A percentile compares a stretch with the other conserved stretches of the same genome.
These are phyloP conservation scores for Dendrolimus pini DNA, from an alignment of 2,888 invertebrate species.

Conservation along the genomic window DNA sequence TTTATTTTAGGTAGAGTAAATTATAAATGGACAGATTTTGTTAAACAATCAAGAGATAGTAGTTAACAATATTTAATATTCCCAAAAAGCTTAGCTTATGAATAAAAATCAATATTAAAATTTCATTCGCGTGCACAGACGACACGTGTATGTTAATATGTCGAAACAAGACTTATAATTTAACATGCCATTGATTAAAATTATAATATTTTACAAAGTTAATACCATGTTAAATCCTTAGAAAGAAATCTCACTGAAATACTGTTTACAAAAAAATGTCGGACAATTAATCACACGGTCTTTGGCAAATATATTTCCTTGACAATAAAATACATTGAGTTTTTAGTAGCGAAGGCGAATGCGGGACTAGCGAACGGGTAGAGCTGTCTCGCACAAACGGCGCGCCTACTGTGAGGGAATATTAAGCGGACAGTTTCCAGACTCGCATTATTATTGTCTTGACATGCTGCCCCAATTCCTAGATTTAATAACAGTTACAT, in stretches of 20 bases:
- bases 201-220: neutral
- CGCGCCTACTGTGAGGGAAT: constrained; percentile 62
- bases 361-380: constrained; percentile 51
- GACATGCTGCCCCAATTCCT: constrained; percentile 39
- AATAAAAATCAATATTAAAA: too few relatives aligned
- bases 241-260: constrained; percentile 36
- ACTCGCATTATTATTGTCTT: constrained; percentile 50
- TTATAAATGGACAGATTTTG: constrained; percentile 8
- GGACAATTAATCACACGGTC: constrained; percentile 59
- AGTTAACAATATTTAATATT: too few relatives aligned
- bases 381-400: constrained; percentile 64
- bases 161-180: neutral
- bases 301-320: constrained; percentile 70
- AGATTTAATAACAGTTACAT: constrained; percentile 12
- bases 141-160: too few relatives aligned
- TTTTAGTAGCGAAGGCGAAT: constrained; percentile 53
- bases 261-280: constrained; percentile 35
- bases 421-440: constrained; percentile 58
- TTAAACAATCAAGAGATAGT: too few relatives aligned
- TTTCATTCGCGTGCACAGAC: too few relatives aligned
- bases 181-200: neutral
- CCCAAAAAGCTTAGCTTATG: too few relatives aligned
- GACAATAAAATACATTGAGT: constrained; percentile 69
- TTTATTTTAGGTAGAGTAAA: constrained; percentile 14
- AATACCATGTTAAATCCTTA: neutral